Evolutionary conservation across 2,113 vertebrate genomes (phyloP), one percentile per base, ranked within the genome.

Genomic region (Dinomys branickii): DNA sequence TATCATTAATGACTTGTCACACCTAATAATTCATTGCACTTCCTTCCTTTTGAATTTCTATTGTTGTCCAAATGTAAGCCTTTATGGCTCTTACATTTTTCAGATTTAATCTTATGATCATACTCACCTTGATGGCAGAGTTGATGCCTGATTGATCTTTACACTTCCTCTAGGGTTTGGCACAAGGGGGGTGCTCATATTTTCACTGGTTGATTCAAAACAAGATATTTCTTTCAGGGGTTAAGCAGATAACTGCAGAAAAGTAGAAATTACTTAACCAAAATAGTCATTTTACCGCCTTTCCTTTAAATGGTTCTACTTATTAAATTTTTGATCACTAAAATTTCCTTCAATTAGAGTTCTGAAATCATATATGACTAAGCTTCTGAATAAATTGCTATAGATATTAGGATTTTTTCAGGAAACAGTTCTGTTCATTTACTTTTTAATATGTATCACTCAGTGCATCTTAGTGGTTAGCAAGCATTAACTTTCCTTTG

Each of bases 401-500:
- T 81, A 69, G 83, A 26, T 85, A 28, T 84, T 97, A 80, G 26
- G 65, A 13, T 33, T 78, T 30, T 30, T 82, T 77, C n/a, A 88
- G 47, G 17, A 92, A 95, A 67, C 14, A 35, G n/a, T 41, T 86
- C 44, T 89, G 30, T 90, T 80, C 33, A 28, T 96, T 88, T 44
- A 44, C 81, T 75, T 96, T 96, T 96, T 86, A 47, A 81, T 82
- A 88, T 81, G 8, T 50, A 80, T 1, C 1, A 85, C 69, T 67
- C 82, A 56, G 56, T 96, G 65, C 77, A 12, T 83, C 28, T 50
- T n/a, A 77, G n/a, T 94, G 3, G 88, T 96, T 97, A 84, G 59
- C 78, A 88, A 63, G 94, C 95, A 96, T 97, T 96, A 88, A 33
- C 96, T 90, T 97, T 94, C 95, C 54, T 85, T 77, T 5, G 11